Evolutionary conservation across 1,140 invertebrate genomes (phyloP).

Genomic region (Apis dorsata): DNA sequence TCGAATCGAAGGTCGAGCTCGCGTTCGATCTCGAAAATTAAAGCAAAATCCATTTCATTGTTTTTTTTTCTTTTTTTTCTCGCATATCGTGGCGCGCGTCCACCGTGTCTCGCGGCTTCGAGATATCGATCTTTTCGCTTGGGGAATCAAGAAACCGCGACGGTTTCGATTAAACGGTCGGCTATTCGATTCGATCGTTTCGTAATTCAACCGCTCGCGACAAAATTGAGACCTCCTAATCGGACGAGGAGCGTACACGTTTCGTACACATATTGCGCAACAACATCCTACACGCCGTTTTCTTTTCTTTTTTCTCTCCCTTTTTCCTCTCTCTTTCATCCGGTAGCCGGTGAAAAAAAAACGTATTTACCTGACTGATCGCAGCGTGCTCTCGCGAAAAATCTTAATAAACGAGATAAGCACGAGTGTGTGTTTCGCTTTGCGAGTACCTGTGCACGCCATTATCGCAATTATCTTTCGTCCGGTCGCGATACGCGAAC

Average conservation of each 20-base stretch:
- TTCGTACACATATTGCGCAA: slow-evolving; percentile 24
- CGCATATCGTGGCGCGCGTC: background rate
- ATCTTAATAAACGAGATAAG: slow-evolving; percentile 54
- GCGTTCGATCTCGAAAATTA: slow-evolving; percentile 8
- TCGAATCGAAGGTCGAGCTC: slow-evolving; percentile 25
- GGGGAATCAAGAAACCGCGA: slow-evolving; percentile 8
- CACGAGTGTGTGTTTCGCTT: slow-evolving; percentile 19
- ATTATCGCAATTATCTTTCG: slow-evolving; percentile 50
- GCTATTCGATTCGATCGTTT: slow-evolving; percentile 3
- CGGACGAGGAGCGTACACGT: background rate
- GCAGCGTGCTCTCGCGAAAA: slow-evolving; percentile 25
- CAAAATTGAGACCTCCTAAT: slow-evolving; percentile 41
- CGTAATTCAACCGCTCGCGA: slow-evolving; percentile 24
- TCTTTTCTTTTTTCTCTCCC: background rate
- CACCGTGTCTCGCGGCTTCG: background rate
- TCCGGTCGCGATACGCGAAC: slow-evolving; percentile 49
- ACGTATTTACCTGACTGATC: slow-evolving; percentile 36
- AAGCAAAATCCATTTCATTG: no score
- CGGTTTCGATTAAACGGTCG: slow-evolving; percentile 21
- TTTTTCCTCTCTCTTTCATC: background rate
- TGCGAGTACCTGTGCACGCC: background rate
- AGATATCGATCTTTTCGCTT: slow-evolving; percentile 44
- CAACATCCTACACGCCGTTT: background rate
- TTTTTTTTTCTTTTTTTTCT: no score
- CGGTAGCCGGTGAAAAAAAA: slow-evolving; percentile 28